Base-by-base conservation (phyloP, 2,797 vertebrate species). In the Parauchenoglanis ngamensis region DNA sequence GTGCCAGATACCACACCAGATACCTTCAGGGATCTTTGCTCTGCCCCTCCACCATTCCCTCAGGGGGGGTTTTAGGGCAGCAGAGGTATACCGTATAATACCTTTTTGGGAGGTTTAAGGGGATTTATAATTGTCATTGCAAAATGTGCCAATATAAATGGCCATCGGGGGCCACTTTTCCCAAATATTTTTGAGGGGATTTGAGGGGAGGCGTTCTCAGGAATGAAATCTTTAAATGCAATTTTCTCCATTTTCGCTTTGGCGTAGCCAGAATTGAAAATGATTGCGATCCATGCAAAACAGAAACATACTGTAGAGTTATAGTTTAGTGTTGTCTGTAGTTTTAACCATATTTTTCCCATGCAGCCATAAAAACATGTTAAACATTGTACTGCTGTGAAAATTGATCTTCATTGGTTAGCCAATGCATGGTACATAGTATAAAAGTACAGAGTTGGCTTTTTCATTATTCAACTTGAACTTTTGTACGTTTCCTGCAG, bases 391-490 rank as follows among this genome's bases (percentile, higher is more conserved):
- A 78, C 7, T 78, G 17, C 15, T 57, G 8, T 78, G n/a, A 31
- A 31, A 31, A 31, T 31, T 31, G 31, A 31, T 31, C 46, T 49
- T 77, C n/a, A 15, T 77, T 56, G 49, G 10, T 75, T 75, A 25
- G 44, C 11, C 23, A 75, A 0, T 13, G 67, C 72, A 25, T 75
- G 44, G 7, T 19, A 31, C 40, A 75, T 46, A 25, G 17, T 10
- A 40, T 25, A 46, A 25, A 56, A 57, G 75, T 35, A 78, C 7
- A 4, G 21, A 8, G 59, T 79, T 44, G 31, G 7, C 21, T 78
- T 31, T 2, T 84, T 83, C 19, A 85, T 89, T 67, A 88, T 83
- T 88, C 13, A 82, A 23, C 61, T 56, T 25, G 56, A n/a, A 44
- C 23, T 49, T 65, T 57, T 68, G 4, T 57, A 88, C 44, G 59